phyloP scores from a whole-genome alignment of 2,113 vertebrate species.

The Paramisgurnus dabryanus region DNA sequence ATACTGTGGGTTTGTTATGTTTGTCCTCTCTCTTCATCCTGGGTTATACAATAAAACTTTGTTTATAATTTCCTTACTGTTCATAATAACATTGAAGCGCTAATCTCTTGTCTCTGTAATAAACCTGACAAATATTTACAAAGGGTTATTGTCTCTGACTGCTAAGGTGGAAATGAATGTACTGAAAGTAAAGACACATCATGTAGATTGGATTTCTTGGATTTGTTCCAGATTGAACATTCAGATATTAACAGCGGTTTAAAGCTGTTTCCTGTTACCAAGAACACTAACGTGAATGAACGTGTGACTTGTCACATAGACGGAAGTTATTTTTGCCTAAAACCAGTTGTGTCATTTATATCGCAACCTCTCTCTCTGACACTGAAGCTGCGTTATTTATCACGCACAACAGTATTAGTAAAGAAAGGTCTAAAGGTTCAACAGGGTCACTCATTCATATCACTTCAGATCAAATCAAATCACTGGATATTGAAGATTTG shows the following conservation, averaged over 20 bases:
- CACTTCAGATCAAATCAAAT: neutral
- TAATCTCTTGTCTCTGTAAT: constrained; percentile 41
- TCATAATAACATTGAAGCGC: constrained; percentile 21
- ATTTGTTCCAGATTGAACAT: neutral
- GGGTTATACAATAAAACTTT: constrained; percentile 32
- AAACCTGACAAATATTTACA: constrained; percentile 51
- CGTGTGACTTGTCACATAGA: neutral
- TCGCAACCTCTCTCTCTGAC: no score
- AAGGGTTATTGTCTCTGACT: constrained; percentile 44
- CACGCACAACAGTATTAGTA: no score
- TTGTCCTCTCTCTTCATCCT: constrained; percentile 11
- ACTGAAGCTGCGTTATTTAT: no score
- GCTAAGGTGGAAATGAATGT: no score
- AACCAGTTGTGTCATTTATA: no score
- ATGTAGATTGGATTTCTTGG: constrained; percentile 15
- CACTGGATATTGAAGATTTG: neutral
- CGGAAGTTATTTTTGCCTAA: neutral
- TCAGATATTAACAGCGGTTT: neutral
- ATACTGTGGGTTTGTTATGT: neutral
- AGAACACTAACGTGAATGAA: neutral
- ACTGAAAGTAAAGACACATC: neutral
- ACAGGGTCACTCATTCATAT: neutral
- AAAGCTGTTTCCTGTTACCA: neutral
- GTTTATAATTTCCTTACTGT: constrained; percentile 44
- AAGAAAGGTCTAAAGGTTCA: no score